Evolutionary conservation across 2,797 vertebrate genomes (phyloP), one percentile per base, ranked within the genome.

Genomic region (Trachurus trachurus): DNA sequence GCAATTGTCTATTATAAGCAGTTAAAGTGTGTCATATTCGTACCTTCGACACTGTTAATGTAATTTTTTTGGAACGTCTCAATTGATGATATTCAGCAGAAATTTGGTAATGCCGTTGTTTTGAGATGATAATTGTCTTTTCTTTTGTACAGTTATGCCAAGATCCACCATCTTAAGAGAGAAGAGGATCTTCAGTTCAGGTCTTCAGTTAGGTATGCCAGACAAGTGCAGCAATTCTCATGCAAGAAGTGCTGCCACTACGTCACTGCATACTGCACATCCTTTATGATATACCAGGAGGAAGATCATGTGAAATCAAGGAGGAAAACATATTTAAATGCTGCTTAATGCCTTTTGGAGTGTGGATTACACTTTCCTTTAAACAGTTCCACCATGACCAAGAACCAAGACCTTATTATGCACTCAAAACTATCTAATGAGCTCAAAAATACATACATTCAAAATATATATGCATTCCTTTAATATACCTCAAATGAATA

Each of bases 251-350:
- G 77, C 45, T 66, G 66, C 77, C 76, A 60, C 57, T 45, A 12
- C 45, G 68, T 70, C 6, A 68, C 56, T 61, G 66, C 7, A 0
- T 5, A 26, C 26, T 26, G 26, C 26, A 37, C 39, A 56, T 80
- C 54, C 73, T 77, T 60, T 16, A 74, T 62, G 58, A 82, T 80
- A 71, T 49, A 68, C 69, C 12, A 50, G 62, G n/a, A 56, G 22
- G 19, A 73, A 62, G 40, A 74, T 26, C 42, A 68, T 54, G 37
- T 19, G 37, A 45, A 17, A 52, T 34, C 40, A 68, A 60, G n/a
- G 26, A 44, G 9, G 9, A 31, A 75, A 44, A 54, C 50, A 44
- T 6, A 29, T 57, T 16, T 26, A 4, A 72, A 52, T 49, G 15
- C 54, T 53, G 13, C 3, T 17, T 19, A 21, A 4, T 50, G 9